phyloP scores from a whole-genome alignment of 2,888 invertebrate genomes.

The Thalpophila matura region DNA sequence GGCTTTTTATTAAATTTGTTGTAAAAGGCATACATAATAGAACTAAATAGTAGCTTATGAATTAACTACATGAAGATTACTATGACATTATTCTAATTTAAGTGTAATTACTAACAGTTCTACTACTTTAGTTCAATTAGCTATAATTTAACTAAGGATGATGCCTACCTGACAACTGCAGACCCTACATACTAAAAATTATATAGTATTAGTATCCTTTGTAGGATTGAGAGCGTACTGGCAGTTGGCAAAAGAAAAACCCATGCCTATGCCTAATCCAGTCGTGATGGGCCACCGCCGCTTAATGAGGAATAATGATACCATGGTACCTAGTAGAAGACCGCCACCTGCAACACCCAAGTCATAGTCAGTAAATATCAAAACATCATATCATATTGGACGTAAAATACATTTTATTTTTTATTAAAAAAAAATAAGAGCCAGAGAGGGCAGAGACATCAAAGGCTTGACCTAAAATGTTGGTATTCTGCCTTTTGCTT shows the following conservation, averaged over 20 bases:
- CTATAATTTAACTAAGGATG: conserved; percentile 23
- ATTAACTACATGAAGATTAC: conserved; percentile 27
- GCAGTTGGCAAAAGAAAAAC: conserved; percentile 97
- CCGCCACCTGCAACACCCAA: conserved; percentile 93
- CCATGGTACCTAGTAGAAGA: conserved; percentile 94
- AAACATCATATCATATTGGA: not conserved
- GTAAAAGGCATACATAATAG: too few relatives aligned
- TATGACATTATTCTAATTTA: conserved; percentile 8
- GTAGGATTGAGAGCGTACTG: conserved; percentile 89
- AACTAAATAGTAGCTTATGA: conserved; percentile 6
- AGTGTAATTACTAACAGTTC: too few relatives aligned
- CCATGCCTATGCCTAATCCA: conserved; percentile 97
- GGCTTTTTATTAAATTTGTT: too few relatives aligned
- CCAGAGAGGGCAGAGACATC: too few relatives aligned
- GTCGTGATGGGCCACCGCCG: conserved; percentile 96
- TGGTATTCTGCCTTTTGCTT: too few relatives aligned
- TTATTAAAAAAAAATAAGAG: too few relatives aligned
- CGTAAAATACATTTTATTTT: not conserved
- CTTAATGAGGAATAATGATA: conserved; percentile 96
- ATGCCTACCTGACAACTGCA: conserved; percentile 74
- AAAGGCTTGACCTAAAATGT: too few relatives aligned
- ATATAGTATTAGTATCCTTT: conserved; percentile 74
- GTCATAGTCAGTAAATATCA: not conserved
- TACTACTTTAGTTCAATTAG: too few relatives aligned
- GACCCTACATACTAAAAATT: conserved; percentile 62